A percentile compares a stretch with the other conserved stretches of the same genome.
Conservation (phyloP, 2,113 vertebrate species). For the Hippolais icterina region DNA sequence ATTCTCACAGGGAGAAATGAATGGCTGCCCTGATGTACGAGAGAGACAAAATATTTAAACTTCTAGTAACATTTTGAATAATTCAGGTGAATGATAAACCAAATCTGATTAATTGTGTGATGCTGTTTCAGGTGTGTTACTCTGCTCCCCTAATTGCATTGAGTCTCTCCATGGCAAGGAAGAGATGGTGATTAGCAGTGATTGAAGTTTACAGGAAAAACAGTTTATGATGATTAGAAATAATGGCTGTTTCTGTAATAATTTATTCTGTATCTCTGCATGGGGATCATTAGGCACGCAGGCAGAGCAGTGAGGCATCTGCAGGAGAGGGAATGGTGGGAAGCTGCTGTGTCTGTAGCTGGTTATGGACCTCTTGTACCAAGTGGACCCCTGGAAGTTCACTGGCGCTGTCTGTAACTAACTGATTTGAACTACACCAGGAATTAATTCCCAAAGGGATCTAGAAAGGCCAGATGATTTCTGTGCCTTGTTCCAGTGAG, state of each 20-base stretch:
- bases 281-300: background rate
- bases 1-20: background rate
- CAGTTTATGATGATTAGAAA: background rate
- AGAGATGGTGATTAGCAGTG: background rate
- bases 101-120: background rate
- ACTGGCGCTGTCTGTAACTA: background rate
- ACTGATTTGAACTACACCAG: background rate
- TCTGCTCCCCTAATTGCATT: background rate
- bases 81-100: background rate
- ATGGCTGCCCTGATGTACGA: background rate
- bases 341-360: background rate
- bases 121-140: background rate
- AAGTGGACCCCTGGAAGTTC: background rate
- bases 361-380: background rate
- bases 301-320: background rate
- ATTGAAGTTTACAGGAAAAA: slow-evolving; percentile 20
- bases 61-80: background rate
- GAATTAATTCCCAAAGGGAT: background rate
- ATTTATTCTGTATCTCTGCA: background rate
- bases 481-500: background rate
- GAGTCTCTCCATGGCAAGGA: background rate
- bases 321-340: background rate
- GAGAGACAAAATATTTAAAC: background rate
- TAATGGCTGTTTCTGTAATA: background rate
- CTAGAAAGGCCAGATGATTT: background rate